Evolutionary conservation across 2,888 invertebrate species (phyloP).

Genomic region (Drosophila kuntzei): DNA sequence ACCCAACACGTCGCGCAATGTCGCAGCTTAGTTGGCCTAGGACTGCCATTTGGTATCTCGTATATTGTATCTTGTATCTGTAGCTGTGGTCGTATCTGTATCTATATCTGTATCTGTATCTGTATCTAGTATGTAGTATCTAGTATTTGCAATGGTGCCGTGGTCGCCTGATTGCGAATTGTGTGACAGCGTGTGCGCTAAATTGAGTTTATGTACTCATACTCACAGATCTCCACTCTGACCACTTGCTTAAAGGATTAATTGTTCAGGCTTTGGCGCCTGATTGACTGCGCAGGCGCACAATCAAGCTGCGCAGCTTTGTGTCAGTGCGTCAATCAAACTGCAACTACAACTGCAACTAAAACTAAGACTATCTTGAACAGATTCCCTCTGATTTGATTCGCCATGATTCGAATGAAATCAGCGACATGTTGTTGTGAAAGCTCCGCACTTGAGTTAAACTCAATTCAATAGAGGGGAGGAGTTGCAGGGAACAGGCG

Average conservation of each 20-base stretch:
- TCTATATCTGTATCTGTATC: conserved; percentile 7
- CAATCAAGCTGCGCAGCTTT: conserved; percentile 52
- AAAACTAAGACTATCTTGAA: neutral
- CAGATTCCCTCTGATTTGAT: conserved; percentile 24
- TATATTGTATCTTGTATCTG: conserved; percentile 19
- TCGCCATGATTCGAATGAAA: conserved; percentile 5
- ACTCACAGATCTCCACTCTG: neutral
- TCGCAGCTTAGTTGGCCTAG: conserved; percentile 50
- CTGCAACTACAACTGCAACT: conserved; percentile 2
- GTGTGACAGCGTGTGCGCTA: conserved; percentile 73
- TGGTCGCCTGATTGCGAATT: conserved; percentile 74
- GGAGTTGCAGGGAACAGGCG: neutral
- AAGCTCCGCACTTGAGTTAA: conserved; percentile 34
- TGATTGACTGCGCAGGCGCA: conserved; percentile 62
- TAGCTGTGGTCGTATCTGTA: conserved; percentile 5
- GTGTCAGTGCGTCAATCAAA: conserved; percentile 50
- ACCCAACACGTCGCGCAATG: conserved; percentile 72
- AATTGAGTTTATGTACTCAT: conserved; percentile 73
- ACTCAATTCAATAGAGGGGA: conserved; percentile 24
- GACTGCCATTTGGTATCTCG: conserved; percentile 31
- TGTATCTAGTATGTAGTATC: conserved; percentile 19
- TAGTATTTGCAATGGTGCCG: conserved; percentile 7
- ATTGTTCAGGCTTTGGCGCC: conserved; percentile 48
- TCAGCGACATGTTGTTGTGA: conserved; percentile 41
- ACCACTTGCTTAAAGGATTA: conserved; percentile 67